Percentiles rank a stretch among this genome's conserved stretches.
phyloP scores from a whole-genome alignment of 2,113 vertebrate species.

The Pluvialis apricaria region DNA sequence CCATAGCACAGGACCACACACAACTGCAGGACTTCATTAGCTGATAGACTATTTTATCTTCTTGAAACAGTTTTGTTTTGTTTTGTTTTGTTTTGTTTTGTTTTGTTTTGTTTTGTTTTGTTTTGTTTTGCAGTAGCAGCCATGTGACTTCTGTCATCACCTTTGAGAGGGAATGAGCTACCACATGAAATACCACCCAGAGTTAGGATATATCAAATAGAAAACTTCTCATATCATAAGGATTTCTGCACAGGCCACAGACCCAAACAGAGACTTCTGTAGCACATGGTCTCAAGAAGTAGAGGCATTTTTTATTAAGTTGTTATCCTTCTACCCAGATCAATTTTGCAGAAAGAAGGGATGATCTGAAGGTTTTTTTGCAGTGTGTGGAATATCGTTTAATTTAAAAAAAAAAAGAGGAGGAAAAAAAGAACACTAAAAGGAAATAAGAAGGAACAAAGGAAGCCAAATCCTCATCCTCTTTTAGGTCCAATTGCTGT shows the following conservation, averaged over 20 bases:
- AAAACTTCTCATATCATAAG: not conserved
- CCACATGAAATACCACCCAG: not conserved
- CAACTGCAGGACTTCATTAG: not conserved
- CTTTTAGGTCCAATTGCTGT: not conserved
- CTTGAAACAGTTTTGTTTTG: not conserved
- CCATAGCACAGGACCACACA: not conserved
- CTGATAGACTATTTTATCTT: not conserved
- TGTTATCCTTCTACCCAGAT: not conserved
- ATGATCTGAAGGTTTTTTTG: fast-evolving
- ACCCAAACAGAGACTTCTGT: not conserved
- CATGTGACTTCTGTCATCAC: not conserved
- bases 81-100: too few species aligned
- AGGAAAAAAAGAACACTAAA: not conserved
- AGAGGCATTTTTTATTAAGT: not conserved
- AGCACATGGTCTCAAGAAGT: not conserved
- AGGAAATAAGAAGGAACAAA: not conserved
- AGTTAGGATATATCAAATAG: not conserved
- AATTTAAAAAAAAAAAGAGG: not conserved
- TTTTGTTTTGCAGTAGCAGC: not conserved
- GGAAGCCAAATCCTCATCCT: not conserved
- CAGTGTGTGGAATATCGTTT: not conserved
- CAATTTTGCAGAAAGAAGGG: not conserved
- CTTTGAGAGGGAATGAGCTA: not conserved
- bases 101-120: not conserved
- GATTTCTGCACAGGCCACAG: not conserved